These are phyloP conservation scores for Psophia crepitans DNA, from an alignment of 2,113 vertebrate genomes.

Conservation along the genomic window DNA sequence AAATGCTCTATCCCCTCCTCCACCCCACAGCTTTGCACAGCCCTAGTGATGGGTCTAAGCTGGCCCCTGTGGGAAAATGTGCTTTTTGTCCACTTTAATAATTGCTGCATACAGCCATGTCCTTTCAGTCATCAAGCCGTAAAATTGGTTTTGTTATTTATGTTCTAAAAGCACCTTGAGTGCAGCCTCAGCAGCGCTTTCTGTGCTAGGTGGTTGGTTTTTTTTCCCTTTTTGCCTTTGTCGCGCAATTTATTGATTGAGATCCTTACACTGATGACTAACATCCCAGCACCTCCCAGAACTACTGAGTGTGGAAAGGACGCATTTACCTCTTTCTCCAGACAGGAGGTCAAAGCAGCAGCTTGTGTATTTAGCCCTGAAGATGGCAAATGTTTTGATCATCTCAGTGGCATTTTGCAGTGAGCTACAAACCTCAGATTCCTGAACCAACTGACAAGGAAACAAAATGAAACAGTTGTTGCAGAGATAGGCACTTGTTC, in stretches of 20 bases:
- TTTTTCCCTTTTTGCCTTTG: neutral
- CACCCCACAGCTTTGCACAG: neutral
- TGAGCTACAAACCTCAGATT: neutral
- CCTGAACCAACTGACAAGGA: neutral
- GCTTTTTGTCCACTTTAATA: neutral
- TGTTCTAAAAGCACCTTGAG: neutral
- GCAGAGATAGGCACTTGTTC: rapidly evolving
- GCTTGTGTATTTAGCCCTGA: neutral
- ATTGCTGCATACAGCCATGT: neutral
- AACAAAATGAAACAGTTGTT: rapidly evolving
- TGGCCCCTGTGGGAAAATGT: neutral
- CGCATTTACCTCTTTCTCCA: neutral
- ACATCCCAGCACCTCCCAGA: neutral
- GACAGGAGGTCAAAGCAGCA: neutral
- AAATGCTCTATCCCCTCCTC: neutral
- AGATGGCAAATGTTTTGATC: neutral
- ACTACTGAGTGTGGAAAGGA: neutral
- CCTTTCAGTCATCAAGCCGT: neutral
- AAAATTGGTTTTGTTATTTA: constrained; percentile 45
- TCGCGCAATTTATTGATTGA: neutral
- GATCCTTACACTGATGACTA: neutral
- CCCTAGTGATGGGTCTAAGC: neutral
- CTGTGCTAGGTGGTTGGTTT: neutral
- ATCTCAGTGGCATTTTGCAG: neutral
- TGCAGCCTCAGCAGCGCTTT: neutral